Base-by-base conservation (phyloP, 1,140 invertebrate genomes). In the Drosophila equinoxialis region DNA sequence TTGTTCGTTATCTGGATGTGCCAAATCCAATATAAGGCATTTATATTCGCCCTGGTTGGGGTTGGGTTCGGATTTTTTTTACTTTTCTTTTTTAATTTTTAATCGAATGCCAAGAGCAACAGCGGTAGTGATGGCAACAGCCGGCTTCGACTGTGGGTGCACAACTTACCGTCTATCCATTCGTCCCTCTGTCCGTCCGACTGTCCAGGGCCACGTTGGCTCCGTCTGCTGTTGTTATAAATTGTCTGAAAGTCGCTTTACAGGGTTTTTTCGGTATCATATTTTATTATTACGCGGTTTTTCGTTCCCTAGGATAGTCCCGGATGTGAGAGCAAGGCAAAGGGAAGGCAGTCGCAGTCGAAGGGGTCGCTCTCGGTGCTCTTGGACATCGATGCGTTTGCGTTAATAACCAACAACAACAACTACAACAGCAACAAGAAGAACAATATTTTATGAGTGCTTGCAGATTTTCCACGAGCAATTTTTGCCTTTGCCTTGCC, bases 231-330 rank as follows among this genome's bases (percentile, higher is more conserved):
- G 65, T 65, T 67, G 70, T 45, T 73, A 68, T 73, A 73, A 73
- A 73, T 73, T 73, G 71, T 67, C 59, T 73, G 65, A 73, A 73
- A 68, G 65, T 66, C 71, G 71, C 65, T 73, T 73, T 73, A 68
- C 71, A 68, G 68, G 65, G 71, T 63, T 73, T 68, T 73, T 54
- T 51, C 45, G 45, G 54, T 73, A 73, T 73, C 70, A 73, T 73
- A 73, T 73, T 73, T 73, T 73, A 73, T 73, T 73, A 73, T 73
- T 68, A 73, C 71, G 65, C 71, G 71, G 65, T 68, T 73, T 73
- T 68, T 65, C 45, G 65, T 35, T 58, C 14, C n/a, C 55, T 20
- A 17, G n/a, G 30, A 23, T 37, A 17, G 54, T 7, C 20, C 8
- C 51, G 26, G 23, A 30, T 30, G 23, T 33, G 6, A 57, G 26